A percentile compares a stretch with the other conserved stretches of the same genome.
Evolutionary conservation across 2,797 vertebrate species (phyloP).

Genomic region (Channa striata): DNA sequence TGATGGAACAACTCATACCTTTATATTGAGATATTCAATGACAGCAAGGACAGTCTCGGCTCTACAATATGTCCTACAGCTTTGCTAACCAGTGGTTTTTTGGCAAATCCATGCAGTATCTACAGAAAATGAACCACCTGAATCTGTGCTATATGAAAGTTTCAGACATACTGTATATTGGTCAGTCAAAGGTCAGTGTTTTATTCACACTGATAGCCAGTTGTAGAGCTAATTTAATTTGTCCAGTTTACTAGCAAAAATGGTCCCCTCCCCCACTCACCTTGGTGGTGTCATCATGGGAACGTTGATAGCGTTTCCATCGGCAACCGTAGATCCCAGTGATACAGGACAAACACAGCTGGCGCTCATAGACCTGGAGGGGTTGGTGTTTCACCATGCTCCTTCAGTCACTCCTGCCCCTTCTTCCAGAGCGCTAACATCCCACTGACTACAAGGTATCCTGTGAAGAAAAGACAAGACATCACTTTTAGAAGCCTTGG

Average conservation of each 20-base stretch:
- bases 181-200: constrained; percentile 16
- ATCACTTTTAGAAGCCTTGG: not conserved
- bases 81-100: constrained; percentile 1
- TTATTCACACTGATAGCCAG: not conserved
- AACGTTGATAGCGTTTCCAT: constrained; percentile 99
- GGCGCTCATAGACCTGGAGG: constrained; percentile 98
- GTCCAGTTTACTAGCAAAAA: not conserved
- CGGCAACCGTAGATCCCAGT: constrained; percentile 98
- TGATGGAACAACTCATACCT: constrained; percentile 4
- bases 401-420: constrained; percentile 83
- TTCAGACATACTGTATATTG: not conserved
- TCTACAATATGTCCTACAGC: not conserved
- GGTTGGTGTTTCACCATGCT: constrained; percentile 99
- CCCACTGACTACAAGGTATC: constrained; percentile 85
- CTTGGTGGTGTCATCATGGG: constrained; percentile 97
- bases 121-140: not conserved
- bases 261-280: constrained; percentile 74
- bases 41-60: not conserved
- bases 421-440: constrained; percentile 81
- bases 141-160: not conserved
- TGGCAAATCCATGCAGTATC: not conserved
- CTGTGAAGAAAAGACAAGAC: constrained; percentile 50
- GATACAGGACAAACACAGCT: constrained; percentile 97
- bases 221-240: not conserved
- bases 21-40: constrained; percentile 21